Percentiles rank a stretch among this genome's conserved stretches.
Evolutionary conservation across 1,140 invertebrate species (phyloP).

Genomic region (Neodiprion virginianus): DNA sequence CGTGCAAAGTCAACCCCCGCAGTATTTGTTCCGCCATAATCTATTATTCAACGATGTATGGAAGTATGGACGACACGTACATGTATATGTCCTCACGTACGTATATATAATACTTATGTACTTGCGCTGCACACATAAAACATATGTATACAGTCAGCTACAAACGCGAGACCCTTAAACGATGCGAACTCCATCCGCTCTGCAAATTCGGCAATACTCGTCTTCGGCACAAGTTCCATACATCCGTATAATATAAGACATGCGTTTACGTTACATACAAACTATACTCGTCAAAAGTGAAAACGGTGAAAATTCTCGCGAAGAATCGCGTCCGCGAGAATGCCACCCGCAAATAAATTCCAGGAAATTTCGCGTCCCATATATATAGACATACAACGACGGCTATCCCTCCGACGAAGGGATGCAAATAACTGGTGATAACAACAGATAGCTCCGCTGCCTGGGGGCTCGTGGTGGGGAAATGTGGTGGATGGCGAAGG

Average conservation of each 20-base stretch:
- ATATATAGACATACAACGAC: conserved; percentile 21
- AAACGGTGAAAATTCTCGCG: neutral
- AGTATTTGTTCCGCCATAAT: no score
- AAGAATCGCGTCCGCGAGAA: neutral
- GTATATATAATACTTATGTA: no score
- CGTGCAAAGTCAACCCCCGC: neutral
- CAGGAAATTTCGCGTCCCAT: conserved; percentile 2
- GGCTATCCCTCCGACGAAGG: conserved; percentile 43
- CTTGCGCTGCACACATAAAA: no score
- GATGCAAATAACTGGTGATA: conserved; percentile 61
- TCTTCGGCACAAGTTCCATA: no score
- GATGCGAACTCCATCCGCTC: no score
- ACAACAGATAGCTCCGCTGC: conserved; percentile 55
- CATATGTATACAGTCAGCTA: no score
- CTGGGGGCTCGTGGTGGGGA: conserved; percentile 18
- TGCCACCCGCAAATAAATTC: conserved; percentile 7
- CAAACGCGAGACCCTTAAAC: no score
- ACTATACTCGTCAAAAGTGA: neutral
- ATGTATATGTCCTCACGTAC: no score
- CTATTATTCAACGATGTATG: neutral
- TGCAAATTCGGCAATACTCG: no score
- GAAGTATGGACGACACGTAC: no score
- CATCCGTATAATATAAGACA: no score
- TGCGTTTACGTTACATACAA: no score
- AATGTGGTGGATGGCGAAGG: conserved; percentile 4